A percentile compares a stretch with the other conserved stretches of the same genome.
Conservation (phyloP, 2,113 vertebrate species). For the Chloebia gouldiae region DNA sequence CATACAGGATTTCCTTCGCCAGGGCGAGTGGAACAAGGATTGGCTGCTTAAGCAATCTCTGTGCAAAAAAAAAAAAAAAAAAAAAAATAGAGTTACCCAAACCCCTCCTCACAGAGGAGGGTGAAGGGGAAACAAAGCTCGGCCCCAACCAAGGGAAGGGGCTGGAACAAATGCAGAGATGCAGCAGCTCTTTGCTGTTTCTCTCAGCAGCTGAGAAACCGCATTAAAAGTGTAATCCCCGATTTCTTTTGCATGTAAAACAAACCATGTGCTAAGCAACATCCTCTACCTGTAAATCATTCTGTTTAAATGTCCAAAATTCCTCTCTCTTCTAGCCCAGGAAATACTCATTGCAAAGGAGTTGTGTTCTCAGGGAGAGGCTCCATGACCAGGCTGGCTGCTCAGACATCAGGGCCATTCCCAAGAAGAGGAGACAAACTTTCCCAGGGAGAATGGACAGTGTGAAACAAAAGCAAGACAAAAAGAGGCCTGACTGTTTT, state of each 20-base stretch:
- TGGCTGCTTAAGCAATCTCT: constrained; percentile 33
- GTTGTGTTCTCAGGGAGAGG: neutral
- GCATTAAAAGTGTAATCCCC: neutral
- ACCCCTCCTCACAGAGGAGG: neutral
- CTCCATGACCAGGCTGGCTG: neutral
- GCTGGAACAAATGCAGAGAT: neutral
- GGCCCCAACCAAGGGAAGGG: neutral
- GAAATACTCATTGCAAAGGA: neutral
- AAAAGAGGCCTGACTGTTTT: neutral
- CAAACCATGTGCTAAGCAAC: neutral
- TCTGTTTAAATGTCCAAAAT: neutral
- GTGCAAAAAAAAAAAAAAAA: neutral
- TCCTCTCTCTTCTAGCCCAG: neutral
- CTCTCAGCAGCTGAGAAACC: neutral
- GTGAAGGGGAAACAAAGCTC: neutral
- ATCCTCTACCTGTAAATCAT: neutral
- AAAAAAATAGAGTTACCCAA: neutral
- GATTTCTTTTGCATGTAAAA: neutral
- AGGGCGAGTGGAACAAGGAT: neutral
- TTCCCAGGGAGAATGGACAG: neutral
- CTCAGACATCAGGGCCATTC: neutral
- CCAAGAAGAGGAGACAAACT: accelerated
- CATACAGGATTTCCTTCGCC: constrained; percentile 41
- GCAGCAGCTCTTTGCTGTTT: neutral
- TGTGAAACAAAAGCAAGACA: neutral